Conservation (phyloP, 1,140 invertebrate genomes). For the Drosophila orena region DNA sequence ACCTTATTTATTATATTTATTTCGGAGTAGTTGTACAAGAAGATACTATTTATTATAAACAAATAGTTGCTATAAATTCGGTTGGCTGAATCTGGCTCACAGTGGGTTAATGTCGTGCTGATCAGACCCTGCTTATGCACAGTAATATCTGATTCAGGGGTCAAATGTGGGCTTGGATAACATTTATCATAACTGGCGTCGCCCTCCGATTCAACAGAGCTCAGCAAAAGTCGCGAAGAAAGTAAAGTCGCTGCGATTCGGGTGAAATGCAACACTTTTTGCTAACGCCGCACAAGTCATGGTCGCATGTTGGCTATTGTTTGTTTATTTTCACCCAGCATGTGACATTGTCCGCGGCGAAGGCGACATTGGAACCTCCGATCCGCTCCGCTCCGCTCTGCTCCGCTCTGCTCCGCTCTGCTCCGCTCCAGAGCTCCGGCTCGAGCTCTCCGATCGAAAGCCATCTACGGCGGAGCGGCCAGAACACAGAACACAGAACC, state of each 20-base stretch:
- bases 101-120: conserved; percentile 33
- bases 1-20: too few relatives aligned
- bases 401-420: conserved; percentile 5
- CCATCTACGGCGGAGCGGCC: conserved; percentile 34
- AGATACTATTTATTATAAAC: neutral
- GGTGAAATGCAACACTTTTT: conserved; percentile 73
- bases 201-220: conserved; percentile 62
- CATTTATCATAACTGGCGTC: conserved; percentile 49
- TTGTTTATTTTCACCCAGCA: conserved; percentile 62
- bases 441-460: conserved; percentile 53
- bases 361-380: conserved; percentile 71
- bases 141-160: conserved; percentile 58
- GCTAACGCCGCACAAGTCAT: conserved; percentile 77
- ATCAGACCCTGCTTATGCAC: conserved; percentile 25
- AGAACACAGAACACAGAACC: conserved; percentile 5
- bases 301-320: conserved; percentile 56
- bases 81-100: neutral
- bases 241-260: conserved; percentile 70
- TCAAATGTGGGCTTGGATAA: conserved; percentile 64
- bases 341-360: conserved; percentile 77
- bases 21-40: too few relatives aligned
- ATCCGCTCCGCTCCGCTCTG: conserved; percentile 9
- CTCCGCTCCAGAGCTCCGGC: neutral
- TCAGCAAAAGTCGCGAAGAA: conserved; percentile 70
- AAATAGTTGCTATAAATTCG: too few relatives aligned